phyloP scores from a whole-genome alignment of 2,888 invertebrate genomes.

The Uropetala carovei region DNA sequence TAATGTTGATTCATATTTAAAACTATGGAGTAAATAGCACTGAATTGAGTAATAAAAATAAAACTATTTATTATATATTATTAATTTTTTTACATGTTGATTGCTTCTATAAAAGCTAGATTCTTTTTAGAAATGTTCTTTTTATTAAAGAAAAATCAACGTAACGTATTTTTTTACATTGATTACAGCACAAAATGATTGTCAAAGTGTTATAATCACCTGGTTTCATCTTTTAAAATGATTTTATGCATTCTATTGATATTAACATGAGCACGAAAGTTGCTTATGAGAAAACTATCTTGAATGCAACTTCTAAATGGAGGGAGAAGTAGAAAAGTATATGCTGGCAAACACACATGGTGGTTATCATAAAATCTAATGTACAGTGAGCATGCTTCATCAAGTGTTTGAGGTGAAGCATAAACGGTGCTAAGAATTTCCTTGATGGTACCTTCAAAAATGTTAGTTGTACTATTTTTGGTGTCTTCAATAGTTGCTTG shows the following conservation, averaged over 20 bases:
- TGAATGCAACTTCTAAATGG: not conserved
- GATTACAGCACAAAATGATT: not conserved
- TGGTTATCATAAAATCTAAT: not conserved
- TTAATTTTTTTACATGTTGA: not conserved
- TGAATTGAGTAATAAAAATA: not conserved
- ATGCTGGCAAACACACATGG: not conserved
- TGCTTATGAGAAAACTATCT: not conserved
- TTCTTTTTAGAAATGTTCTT: not conserved
- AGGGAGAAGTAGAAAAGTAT: not conserved
- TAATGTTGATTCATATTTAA: not conserved
- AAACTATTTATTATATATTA: not conserved
- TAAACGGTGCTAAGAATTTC: constrained; percentile 41
- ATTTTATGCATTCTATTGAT: not conserved
- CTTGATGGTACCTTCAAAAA: not conserved
- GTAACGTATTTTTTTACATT: not conserved
- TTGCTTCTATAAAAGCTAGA: not conserved
- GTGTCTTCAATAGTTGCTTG: not conserved
- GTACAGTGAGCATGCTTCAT: not conserved
- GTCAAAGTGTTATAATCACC: not conserved
- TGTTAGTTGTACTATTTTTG: not conserved
- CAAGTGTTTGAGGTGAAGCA: not conserved
- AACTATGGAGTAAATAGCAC: not conserved
- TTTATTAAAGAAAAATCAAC: constrained; percentile 1
- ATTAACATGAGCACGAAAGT: not conserved
- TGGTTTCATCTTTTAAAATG: not conserved